Evolutionary conservation across 2,888 invertebrate genomes (phyloP), one percentile per base, ranked within the genome.

Genomic region (Plusia festucae): DNA sequence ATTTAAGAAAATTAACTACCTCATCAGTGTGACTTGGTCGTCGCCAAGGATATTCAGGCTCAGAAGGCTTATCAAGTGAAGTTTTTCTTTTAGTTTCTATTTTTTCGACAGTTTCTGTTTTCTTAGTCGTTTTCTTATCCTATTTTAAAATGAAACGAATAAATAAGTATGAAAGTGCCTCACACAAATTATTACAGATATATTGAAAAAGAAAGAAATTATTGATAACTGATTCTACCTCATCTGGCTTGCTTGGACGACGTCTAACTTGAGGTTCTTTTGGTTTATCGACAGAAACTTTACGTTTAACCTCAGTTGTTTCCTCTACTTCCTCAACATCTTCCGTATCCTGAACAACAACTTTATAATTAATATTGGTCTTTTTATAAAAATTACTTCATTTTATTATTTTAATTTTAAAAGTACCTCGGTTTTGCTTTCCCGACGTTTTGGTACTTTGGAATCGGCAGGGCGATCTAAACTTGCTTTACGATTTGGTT

Each of bases 361-460:
- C 46, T 30, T 68, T 55, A 57, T 56, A 30, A 60, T 73, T 65
- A 70, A 30, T 22, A 55, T 66, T 51, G 11, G 24, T 13, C 53
- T 27, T 27, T 27, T 27, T 15, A 52, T 52, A 0, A 15, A 15
- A n/a, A 8, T 16, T 27, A 24, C n/a, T 15, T 27, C 15, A 20
- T 15, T 18, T 9, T 44, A 20, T 15, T 18, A 13, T 44, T 0
- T 49, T 16, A 13, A n/a, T 18, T 3, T 13, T 18, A 60, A 46
- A 30, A 53, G 51, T 91, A 91, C 92, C 91, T 91, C 84, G 59
- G 82, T 85, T 73, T 86, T 85, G 68, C 85, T 90, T 69, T 84
- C 79, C 59, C 87, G 87, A 51, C 88, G 85, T 68, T 73, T 83
- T 11, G 80, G 74, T 46, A 73, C 68, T 59, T 66, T 64, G n/a